These are phyloP conservation scores for Drosophila colorata DNA, from an alignment of 2,888 invertebrate genomes.

Conservation along the genomic window DNA sequence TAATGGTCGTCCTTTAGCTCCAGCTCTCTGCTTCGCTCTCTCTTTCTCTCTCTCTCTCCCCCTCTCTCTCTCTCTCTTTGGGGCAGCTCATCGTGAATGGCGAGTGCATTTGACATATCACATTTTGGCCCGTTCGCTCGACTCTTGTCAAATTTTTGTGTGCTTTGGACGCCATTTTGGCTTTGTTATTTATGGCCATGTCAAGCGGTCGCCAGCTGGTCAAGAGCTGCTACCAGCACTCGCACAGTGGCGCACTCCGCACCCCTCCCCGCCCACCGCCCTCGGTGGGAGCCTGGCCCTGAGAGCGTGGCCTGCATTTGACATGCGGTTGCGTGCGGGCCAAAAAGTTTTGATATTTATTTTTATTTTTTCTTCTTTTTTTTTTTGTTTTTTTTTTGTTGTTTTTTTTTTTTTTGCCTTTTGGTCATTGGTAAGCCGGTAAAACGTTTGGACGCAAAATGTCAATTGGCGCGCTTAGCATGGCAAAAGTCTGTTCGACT, in stretches of 20 bases:
- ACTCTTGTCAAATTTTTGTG: conserved; percentile 57
- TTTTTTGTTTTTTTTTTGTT: background rate
- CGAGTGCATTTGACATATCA: conserved; percentile 77
- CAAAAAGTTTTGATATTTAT: conserved; percentile 29
- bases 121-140: conserved; percentile 63
- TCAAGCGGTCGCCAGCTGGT: conserved; percentile 75
- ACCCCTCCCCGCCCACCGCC: conserved; percentile 2
- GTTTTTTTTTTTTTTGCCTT: conserved; percentile 19
- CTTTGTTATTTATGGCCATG: conserved; percentile 78
- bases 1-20: conserved; percentile 32
- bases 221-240: conserved; percentile 44
- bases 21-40: background rate
- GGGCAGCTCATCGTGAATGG: conserved; percentile 23
- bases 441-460: conserved; percentile 28
- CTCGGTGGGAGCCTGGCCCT: conserved; percentile 12
- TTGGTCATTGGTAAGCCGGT: conserved; percentile 35
- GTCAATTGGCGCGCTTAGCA: conserved; percentile 32
- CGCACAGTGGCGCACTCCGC: background rate
- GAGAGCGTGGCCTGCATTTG: conserved; percentile 71
- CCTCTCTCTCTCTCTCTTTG: background rate
- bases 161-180: conserved; percentile 77
- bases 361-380: conserved; percentile 1
- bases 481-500: conserved; percentile 17
- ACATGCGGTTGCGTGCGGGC: conserved; percentile 68
- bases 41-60: background rate